phyloP scores from a whole-genome alignment of 2,113 vertebrate species.

The Siniperca chuatsi region DNA sequence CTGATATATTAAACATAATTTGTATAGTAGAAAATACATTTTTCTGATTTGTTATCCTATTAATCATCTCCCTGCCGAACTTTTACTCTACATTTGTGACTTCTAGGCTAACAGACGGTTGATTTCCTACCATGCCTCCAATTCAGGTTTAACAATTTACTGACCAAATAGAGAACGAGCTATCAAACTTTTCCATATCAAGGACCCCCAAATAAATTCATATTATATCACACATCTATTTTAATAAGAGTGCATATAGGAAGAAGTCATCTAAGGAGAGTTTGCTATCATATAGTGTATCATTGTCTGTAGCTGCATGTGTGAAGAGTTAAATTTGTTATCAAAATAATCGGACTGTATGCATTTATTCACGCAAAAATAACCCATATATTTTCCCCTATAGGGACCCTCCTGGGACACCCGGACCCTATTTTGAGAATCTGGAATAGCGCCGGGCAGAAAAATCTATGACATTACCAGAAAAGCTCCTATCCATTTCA shows the following conservation, averaged over 20 bases:
- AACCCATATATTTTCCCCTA: background rate
- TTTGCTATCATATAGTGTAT: background rate
- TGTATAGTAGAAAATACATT: background rate
- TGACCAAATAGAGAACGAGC: background rate
- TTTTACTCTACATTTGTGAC: background rate
- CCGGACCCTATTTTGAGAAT: slow-evolving; percentile 27
- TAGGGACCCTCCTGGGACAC: background rate
- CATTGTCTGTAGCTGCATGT: background rate
- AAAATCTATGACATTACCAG: slow-evolving; percentile 43
- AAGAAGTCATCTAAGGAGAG: background rate
- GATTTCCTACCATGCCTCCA: background rate
- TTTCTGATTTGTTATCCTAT: background rate
- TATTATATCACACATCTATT: background rate
- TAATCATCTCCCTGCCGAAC: background rate
- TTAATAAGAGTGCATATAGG: background rate
- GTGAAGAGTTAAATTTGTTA: no score
- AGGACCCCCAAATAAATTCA: background rate
- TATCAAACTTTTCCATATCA: background rate
- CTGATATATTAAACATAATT: no score
- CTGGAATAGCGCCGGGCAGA: background rate
- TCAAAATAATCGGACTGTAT: background rate
- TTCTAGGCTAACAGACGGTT: background rate
- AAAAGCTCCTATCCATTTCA: slow-evolving; percentile 14
- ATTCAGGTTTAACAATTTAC: background rate
- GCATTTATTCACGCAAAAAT: background rate